Evolutionary conservation across 1,140 invertebrate species (phyloP), one percentile per base, ranked within the genome.

Genomic region (Caerostris darwini): DNA sequence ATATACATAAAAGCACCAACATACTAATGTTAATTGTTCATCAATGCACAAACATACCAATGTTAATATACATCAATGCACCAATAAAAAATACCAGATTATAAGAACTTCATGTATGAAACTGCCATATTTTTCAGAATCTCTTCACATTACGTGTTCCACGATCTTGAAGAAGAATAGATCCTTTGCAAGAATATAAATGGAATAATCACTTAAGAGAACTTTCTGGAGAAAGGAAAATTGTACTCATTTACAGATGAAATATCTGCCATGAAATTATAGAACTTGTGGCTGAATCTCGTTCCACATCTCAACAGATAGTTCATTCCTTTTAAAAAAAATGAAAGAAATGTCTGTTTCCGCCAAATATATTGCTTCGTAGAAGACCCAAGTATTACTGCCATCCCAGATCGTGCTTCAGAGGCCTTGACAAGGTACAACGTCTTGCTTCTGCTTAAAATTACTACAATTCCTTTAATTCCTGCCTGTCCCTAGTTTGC

Each of bases 381-480:
- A 58, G 83, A 85, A 81, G 58, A 8, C 57, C 57, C 19, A 50
- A 53, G 8, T 50, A 50, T 77, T 77, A 71, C 57, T 58, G 17
- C 82, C 50, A 34, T 19, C n/a, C 54, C 56, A 85, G 58, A 85
- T 85, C 83, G 83, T 85, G 83, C 19, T 5, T 19, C 57, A 57
- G 69, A 69, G 90, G 67, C 90, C 90, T 82, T 59, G 69, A n/a
- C 58, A 91, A 91, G 58, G 86, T 54, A 7, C 85, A 34, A 34
- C 34, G 34, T 34, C 34, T 34, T 12, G 3, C 82, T 19, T 58
- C 34, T 82, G 58, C 57, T 12, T 81, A 34, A 91, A 91, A 91
- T 91, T 91, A 91, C 90, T 61, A 81, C 56, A 50, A 91, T 91
- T 82, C 90, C 87, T 61, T 34, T 87, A 61, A 61, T 59, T 87